Conservation (phyloP, 2,888 invertebrate species). For the Eupithecia vulgata region DNA sequence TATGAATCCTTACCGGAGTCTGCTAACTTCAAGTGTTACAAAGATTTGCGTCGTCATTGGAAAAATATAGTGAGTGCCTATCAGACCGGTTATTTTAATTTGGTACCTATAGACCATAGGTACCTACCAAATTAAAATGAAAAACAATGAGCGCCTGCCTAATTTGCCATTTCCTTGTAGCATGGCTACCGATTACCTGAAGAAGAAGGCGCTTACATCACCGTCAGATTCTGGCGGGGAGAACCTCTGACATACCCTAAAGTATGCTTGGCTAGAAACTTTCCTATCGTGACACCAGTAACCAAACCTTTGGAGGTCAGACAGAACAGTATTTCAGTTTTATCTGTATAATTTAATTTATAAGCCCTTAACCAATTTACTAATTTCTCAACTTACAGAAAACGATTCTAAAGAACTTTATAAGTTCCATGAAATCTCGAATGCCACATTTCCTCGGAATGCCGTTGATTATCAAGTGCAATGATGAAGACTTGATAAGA, state of each 20-base stretch:
- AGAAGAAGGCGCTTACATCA: slow-evolving; percentile 63
- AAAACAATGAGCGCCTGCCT: too few species aligned
- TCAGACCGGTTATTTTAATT: too few species aligned
- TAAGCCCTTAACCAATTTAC: neutral
- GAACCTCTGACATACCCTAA: slow-evolving; percentile 74
- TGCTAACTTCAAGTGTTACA: slow-evolving; percentile 70
- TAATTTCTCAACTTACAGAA: slow-evolving; percentile 50
- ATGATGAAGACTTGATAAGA: slow-evolving; percentile 31
- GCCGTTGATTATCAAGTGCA: slow-evolving; percentile 50
- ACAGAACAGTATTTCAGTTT: neutral
- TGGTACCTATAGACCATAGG: too few species aligned
- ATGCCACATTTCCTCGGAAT: slow-evolving; percentile 61
- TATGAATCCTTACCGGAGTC: slow-evolving; percentile 55
- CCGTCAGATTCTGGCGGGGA: slow-evolving; percentile 75
- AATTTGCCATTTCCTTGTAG: slow-evolving; percentile 45
- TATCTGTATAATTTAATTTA: neutral
- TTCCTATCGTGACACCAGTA: slow-evolving; percentile 69
- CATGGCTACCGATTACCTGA: slow-evolving; percentile 77
- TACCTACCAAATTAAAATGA: too few species aligned
- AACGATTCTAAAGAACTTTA: slow-evolving; percentile 58
- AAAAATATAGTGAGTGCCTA: slow-evolving; percentile 78
- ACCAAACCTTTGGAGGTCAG: slow-evolving; percentile 56
- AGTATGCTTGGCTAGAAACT: slow-evolving; percentile 64
- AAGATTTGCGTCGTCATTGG: slow-evolving; percentile 81
- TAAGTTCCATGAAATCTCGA: slow-evolving; percentile 61